A percentile compares a stretch with the other conserved stretches of the same genome.
Evolutionary conservation across 2,113 vertebrate genomes (phyloP).

Genomic region (Ailuropoda melanoleuca): DNA sequence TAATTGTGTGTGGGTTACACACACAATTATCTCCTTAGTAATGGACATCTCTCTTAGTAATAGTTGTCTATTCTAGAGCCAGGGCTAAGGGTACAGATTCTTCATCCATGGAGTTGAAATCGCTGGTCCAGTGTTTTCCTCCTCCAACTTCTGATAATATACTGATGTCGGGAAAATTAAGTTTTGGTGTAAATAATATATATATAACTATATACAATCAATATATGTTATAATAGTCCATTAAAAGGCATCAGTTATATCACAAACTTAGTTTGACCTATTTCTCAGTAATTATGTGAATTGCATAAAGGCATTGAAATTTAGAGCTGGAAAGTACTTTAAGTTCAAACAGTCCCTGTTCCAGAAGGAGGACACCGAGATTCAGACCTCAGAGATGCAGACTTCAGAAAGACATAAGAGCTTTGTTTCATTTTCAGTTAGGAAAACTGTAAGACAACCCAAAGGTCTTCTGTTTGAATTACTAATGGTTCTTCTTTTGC

Average conservation of each 20-base stretch:
- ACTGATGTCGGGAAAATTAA: not conserved
- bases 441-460: not conserved
- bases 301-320: not conserved
- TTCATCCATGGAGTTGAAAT: not conserved
- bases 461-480: not conserved
- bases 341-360: not conserved
- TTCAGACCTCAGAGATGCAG: not conserved
- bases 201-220: not conserved
- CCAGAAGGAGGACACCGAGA: not conserved
- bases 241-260: not conserved
- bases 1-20: not conserved
- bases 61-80: not conserved
- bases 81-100: not conserved
- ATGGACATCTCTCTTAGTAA: not conserved
- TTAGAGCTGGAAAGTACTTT: slow-evolving; percentile 1
- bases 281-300: not conserved
- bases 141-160: not conserved
- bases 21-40: too few species aligned
- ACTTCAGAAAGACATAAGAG: not conserved
- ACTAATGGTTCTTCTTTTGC: not conserved
- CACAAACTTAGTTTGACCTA: not conserved
- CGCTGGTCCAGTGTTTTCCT: not conserved
- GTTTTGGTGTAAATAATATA: not conserved
- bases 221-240: not conserved
- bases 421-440: slow-evolving; percentile 1